Evolutionary conservation across 64 coral and sea anemone genomes (phyloP), one percentile per base, ranked within the genome.

Genomic region (Stichodactyla mertensii): DNA sequence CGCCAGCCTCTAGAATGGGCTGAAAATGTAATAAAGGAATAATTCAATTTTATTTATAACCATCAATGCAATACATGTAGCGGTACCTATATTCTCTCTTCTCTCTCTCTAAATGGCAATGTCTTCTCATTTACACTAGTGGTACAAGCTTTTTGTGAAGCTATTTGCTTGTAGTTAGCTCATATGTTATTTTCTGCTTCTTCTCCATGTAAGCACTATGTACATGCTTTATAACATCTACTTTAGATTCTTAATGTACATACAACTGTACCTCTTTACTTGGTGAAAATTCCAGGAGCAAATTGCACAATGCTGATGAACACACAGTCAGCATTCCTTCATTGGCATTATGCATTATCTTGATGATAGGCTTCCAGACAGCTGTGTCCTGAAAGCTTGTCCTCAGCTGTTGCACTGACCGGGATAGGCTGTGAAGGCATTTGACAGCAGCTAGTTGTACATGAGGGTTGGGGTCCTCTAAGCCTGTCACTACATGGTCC

Each of bases 231-330:
- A n/a, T n/a, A n/a, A 16, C 57, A 12, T 1, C 57, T 59, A 59
- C 57, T n/a, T 45, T 45, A 45, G 36, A 45, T 45, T 45, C 3
- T 45, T 45, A 45, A 45, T 2, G 1, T n/a, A n/a, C n/a, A n/a
- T n/a, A n/a, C n/a, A n/a, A n/a, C n/a, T n/a, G n/a, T 91, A 99
- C 96, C 92, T 99, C 96, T 88, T 99, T 99, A 82, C 96, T 94
- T 0, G 96, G 96, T 23, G 96, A 99, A 64, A 99, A 99, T 28
- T 99, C 96, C 26, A 99, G 87, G 55, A 99, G 77, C 15, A 99
- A 88, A 83, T 99, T 99, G 82, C 96, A 99, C 6, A 99, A 85
- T 7, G 96, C 96, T n/a, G 96, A 99, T 52, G 96, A 99, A 6
- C 89, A 93, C 20, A 99, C 96, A n/a, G 93, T 99, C 45, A 99